Conservation (phyloP, 2,113 vertebrate species). For the Herpetotheres cachinnans region DNA sequence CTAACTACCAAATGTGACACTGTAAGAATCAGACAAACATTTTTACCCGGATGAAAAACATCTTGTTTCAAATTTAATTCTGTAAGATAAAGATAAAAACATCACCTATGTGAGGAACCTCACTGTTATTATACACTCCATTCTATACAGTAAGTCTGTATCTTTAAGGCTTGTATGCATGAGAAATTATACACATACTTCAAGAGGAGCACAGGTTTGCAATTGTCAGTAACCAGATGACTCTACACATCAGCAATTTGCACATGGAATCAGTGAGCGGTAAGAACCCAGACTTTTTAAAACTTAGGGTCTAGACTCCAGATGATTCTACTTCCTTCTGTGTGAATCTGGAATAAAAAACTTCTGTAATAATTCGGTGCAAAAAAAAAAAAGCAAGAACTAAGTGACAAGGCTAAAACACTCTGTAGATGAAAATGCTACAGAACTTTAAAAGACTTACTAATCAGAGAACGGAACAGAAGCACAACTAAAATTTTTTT, state of each 20-base stretch:
- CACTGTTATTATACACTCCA: neutral
- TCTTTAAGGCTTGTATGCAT: neutral
- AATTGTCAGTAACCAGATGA: neutral
- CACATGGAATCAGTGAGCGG: neutral
- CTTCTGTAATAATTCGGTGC: neutral
- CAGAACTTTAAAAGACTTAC: neutral
- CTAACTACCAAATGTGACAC: neutral
- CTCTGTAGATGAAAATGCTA: neutral
- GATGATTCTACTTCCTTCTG: neutral
- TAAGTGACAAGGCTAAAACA: neutral
- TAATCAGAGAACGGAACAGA: neutral
- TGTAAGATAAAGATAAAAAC: neutral
- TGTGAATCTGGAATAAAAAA: neutral
- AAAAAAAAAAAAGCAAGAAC: neutral
- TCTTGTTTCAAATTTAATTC: neutral
- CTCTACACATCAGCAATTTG: neutral
- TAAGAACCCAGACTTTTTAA: neutral
- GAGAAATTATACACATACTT: neutral
- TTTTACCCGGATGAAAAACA: neutral
- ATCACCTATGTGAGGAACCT: neutral
- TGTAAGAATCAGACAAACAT: neutral
- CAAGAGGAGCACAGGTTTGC: neutral
- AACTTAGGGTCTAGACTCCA: neutral
- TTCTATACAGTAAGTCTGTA: neutral
- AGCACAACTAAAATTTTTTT: neutral